These are phyloP conservation scores for Triplophysa tibetana DNA, from an alignment of 2,113 vertebrate genomes.

Conservation along the genomic window DNA sequence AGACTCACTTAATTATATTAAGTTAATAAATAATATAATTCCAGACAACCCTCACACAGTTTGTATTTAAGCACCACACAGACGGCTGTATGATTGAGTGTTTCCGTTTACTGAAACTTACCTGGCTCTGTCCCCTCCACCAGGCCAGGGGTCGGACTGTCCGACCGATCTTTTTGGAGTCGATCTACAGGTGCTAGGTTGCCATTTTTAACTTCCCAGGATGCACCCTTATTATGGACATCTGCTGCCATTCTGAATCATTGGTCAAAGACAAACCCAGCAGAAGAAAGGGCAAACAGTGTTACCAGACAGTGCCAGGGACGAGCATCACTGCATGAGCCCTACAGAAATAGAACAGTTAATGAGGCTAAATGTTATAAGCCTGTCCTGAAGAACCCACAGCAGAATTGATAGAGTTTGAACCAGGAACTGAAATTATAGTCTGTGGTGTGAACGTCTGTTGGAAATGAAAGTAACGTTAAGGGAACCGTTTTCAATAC, in stretches of 20 bases:
- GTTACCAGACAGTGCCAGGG: slow-evolving; percentile 4
- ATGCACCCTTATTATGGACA: slow-evolving; percentile 72
- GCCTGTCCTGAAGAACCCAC: background rate
- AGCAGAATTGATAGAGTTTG: background rate
- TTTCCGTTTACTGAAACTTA: slow-evolving; percentile 57
- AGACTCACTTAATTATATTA: background rate
- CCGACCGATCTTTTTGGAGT: slow-evolving; percentile 78
- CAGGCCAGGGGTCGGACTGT: slow-evolving; percentile 90
- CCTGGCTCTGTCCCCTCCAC: slow-evolving; percentile 94
- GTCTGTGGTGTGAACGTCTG: background rate
- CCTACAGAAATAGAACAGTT: background rate
- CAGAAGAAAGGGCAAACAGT: slow-evolving; percentile 22
- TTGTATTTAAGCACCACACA: background rate
- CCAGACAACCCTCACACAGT: background rate
- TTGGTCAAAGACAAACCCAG: slow-evolving; percentile 44
- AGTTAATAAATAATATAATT: background rate
- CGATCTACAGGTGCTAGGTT: slow-evolving; percentile 74
- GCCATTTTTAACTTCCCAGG: slow-evolving; percentile 75
- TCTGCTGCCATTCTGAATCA: slow-evolving; percentile 80
- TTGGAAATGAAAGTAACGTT: too few relatives aligned
- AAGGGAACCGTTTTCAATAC: too few relatives aligned
- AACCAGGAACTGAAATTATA: slow-evolving; percentile 14
- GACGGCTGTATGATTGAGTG: background rate
- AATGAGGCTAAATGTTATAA: background rate
- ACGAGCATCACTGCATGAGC: background rate